Base-by-base conservation (phyloP, 2,888 invertebrate species). In the Sarcophaga carnaria region DNA sequence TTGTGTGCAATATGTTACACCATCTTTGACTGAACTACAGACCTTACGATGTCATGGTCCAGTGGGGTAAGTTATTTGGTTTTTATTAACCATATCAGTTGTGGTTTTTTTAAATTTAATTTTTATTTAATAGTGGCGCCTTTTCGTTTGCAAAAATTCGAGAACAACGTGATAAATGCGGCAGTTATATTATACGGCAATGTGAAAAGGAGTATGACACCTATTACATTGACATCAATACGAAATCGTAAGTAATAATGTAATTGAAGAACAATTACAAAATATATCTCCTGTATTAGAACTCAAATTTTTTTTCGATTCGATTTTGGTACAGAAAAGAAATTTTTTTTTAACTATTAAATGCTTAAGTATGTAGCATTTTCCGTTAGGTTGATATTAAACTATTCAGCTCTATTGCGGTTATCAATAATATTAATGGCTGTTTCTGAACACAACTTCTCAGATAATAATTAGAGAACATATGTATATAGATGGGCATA, bases 11-110 rank as follows among this genome's bases (percentile, higher is more conserved):
- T 95, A 97, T 80, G 94, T 95, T 81, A 97, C 97, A 0, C 98
- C 98, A 5, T 97, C 97, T 5, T 93, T 98, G 83, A 95, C 95
- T 90, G 95, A 95, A 90, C 93, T 98, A 25, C 95, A 96, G 88
- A 94, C 94, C 87, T 94, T 96, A 90, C 97, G 96, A 93, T 97
- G 97, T 91, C 98, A 98, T 93, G 98, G 98, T 25, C 98, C 98
- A 76, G 96, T 98, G 77, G 97, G 97, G 97, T 97, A 94, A 94
- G 95, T 80, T 5, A 2, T 54, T 22, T 60, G 25, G 78, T 60
- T 70, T 63, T 60, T 69, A 25, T 14, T 69, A 76, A 45, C 22
- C 47, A 77, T 49, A 27, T 70, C 54, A 11, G 6, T 14, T 20
- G 69, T 71, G 2, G 3, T 69, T 49, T 64, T 60, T 70, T 4